phyloP scores from a whole-genome alignment of 2,113 vertebrate genomes.

The Martes martes region DNA sequence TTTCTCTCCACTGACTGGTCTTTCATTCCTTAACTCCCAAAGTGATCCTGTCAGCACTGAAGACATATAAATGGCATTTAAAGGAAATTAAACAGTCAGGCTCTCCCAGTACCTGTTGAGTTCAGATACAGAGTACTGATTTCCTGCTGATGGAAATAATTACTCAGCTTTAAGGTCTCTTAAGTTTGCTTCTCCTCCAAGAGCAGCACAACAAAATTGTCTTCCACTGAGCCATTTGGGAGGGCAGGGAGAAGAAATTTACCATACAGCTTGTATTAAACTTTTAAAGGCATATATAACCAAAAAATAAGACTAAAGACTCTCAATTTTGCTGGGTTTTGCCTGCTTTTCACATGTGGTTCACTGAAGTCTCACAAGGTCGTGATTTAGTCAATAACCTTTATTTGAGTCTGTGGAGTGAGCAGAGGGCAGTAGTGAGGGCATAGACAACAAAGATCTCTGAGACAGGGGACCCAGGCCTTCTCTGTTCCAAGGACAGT shows the following conservation, averaged over 20 bases:
- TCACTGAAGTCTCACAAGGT: background rate
- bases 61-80: slow-evolving; percentile 20
- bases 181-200: slow-evolving; percentile 17
- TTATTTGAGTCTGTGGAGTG: background rate
- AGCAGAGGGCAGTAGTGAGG: background rate
- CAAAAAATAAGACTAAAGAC: background rate
- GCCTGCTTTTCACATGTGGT: background rate
- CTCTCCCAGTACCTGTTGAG: slow-evolving; percentile 16
- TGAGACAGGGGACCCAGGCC: background rate
- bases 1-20: background rate
- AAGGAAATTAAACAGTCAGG: slow-evolving; percentile 55
- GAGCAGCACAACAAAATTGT: background rate
- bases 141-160: slow-evolving; percentile 63
- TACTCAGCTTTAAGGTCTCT: background rate
- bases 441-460: background rate
- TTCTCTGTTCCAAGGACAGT: background rate
- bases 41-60: background rate
- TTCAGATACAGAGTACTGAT: background rate
- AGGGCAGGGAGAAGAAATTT: background rate
- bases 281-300: slow-evolving; percentile 25
- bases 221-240: background rate
- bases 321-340: background rate
- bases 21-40: background rate
- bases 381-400: background rate
- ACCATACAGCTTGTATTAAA: slow-evolving; percentile 25